Evolutionary conservation across 2,113 vertebrate genomes (phyloP).

Genomic region (Entomyzon cyanotis): DNA sequence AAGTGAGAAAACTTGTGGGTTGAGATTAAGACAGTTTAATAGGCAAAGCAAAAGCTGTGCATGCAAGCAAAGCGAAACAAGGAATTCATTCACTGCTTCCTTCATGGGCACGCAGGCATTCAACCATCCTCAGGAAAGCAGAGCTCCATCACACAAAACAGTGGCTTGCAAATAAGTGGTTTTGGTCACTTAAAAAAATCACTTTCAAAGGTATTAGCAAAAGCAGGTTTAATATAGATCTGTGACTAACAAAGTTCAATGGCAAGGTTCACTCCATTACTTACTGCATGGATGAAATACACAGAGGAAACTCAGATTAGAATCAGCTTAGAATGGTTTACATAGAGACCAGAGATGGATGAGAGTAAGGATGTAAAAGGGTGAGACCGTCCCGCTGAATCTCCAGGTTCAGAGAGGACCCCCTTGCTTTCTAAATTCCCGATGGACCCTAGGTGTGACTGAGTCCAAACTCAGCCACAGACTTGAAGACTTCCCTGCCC

Average conservation of each 20-base stretch:
- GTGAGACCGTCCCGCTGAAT: accelerated
- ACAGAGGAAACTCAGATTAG: neutral
- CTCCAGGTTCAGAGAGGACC: neutral
- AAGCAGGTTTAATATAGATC: neutral
- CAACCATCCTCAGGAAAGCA: neutral
- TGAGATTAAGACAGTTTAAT: neutral
- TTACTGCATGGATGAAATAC: neutral
- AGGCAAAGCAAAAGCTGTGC: neutral
- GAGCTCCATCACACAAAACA: neutral
- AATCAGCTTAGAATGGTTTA: neutral
- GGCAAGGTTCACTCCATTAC: neutral
- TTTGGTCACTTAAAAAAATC: neutral
- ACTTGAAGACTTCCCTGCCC: neutral
- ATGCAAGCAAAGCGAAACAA: neutral
- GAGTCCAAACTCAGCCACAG: neutral
- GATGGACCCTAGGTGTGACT: neutral
- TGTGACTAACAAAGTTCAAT: neutral
- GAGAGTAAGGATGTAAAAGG: neutral
- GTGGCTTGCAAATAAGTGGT: neutral
- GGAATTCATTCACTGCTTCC: neutral
- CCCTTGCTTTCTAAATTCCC: neutral
- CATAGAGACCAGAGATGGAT: neutral
- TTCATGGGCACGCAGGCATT: neutral
- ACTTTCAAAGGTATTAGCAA: neutral
- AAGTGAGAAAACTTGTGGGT: neutral